Evolutionary conservation across 1,140 invertebrate species (phyloP), one percentile per base, ranked within the genome.

Genomic region (Drosophila truncata): DNA sequence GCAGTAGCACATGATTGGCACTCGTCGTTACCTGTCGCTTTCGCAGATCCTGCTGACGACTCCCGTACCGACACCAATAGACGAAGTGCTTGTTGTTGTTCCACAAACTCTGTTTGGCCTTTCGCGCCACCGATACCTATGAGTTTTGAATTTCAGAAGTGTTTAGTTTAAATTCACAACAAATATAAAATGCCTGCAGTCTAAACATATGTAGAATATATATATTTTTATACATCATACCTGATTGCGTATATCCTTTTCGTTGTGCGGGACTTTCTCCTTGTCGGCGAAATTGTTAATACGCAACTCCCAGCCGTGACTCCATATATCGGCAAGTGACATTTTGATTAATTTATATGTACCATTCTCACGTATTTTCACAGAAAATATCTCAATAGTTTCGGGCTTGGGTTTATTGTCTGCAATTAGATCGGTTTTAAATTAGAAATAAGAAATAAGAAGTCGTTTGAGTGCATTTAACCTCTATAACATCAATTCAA

Each of bases 241-340:
- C 93, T 95, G 95, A 82, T 94, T 94, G 81, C 94, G 93, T 80
- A 96, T 95, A 81, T 95, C 94, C 91, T 95, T 95, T 75, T 95
- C 95, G 67, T 83, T 93, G 91, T 95, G 95, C 31, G 95, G 94
- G 41, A 93, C 93, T 91, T 95, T 95, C 82, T 95, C 94, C 78
- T 95, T 95, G 87, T 96, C 95, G 52, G 94, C 94, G 74, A 95
- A 95, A 83, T 96, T 96, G 90, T 96, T 96, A 82, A 96, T 96
- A 55, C 95, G 93, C 83, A 96, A 94, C 73, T 94, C 93, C 58
- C 94, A 95, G 72, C 94, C 95, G 69, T 94, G 93, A 73, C 94
- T 94, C 95, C 95, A 96, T 76, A 96, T 95, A 62, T 95, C 94
- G 82, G 94, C 93, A 79, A 96, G 90, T 62, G 94, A 94, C 66